Evolutionary conservation across 2,113 vertebrate species (phyloP).

Genomic region (Butorides virescens): DNA sequence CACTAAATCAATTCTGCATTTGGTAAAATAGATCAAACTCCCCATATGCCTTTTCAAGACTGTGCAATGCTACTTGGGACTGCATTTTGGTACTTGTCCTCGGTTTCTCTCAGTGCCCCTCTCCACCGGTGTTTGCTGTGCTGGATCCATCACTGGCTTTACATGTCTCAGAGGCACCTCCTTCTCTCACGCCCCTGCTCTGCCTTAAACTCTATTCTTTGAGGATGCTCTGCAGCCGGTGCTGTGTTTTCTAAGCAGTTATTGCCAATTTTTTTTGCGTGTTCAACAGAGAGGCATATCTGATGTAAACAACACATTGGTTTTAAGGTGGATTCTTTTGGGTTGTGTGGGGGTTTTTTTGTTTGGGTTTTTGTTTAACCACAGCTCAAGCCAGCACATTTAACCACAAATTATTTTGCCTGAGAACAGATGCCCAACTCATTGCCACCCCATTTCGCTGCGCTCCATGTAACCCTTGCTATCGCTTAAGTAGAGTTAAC

Average conservation of each 20-base stretch:
- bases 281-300: neutral
- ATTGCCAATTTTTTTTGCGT: neutral
- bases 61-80: rapidly evolving
- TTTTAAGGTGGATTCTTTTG: neutral
- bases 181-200: too few species aligned
- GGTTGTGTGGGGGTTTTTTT: too few species aligned
- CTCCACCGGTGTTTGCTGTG: too few species aligned
- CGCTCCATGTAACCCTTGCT: rapidly evolving
- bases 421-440: neutral
- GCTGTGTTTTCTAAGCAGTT: too few species aligned
- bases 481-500: too few species aligned
- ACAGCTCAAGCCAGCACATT: neutral
- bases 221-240: neutral
- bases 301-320: rapidly evolving
- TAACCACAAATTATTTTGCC: neutral
- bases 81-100: neutral
- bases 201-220: neutral
- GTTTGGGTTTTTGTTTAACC: too few species aligned
- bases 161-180: rapidly evolving
- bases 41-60: rapidly evolving
- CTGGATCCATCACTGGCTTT: neutral
- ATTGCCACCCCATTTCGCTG: rapidly evolving
- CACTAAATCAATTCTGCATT: rapidly evolving
- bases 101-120: neutral
- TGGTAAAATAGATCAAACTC: neutral